phyloP scores from a whole-genome alignment of 1,140 invertebrate genomes.

The Drosophila ogumai region DNA sequence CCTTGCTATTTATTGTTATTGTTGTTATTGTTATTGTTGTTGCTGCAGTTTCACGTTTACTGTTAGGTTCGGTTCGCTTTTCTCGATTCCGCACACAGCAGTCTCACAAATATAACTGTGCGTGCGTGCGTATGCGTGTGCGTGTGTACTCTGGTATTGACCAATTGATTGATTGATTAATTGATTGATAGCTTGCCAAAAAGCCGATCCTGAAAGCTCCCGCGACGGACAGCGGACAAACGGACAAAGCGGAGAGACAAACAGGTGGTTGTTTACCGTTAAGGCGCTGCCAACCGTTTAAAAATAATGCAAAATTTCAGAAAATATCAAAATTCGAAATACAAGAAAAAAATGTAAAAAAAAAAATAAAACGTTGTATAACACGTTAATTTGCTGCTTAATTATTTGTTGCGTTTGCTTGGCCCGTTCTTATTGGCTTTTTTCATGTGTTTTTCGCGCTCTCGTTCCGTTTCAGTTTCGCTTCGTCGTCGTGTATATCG shows the following conservation, averaged over 20 bases:
- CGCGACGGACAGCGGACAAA: slow-evolving; percentile 5
- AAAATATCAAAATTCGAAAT: slow-evolving; percentile 14
- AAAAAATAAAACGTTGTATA: slow-evolving; percentile 69
- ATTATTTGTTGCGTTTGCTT: slow-evolving; percentile 72
- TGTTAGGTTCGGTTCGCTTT: slow-evolving; percentile 19
- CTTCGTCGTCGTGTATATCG: slow-evolving; percentile 51
- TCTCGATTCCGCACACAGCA: slow-evolving; percentile 20
- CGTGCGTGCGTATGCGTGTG: slow-evolving; percentile 28
- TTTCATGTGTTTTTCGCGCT: slow-evolving; percentile 41
- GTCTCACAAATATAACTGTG: slow-evolving; percentile 14
- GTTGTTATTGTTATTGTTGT: slow-evolving; percentile 5
- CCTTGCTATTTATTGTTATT: slow-evolving; percentile 31
- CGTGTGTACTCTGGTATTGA: slow-evolving; percentile 24
- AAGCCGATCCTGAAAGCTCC: slow-evolving; percentile 38
- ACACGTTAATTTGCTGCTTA: slow-evolving; percentile 81
- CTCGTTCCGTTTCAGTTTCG: slow-evolving; percentile 57
- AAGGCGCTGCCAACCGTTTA: slow-evolving; percentile 11
- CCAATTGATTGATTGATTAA: slow-evolving; percentile 17
- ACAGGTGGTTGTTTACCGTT: slow-evolving; percentile 39
- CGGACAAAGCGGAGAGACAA: neutral
- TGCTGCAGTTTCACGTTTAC: slow-evolving; percentile 11
- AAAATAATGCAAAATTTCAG: slow-evolving; percentile 1
- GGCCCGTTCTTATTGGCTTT: slow-evolving; percentile 60
- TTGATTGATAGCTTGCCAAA: slow-evolving; percentile 8
- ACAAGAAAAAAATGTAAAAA: slow-evolving; percentile 2